Evolutionary conservation across 2,797 vertebrate genomes (phyloP).

Genomic region (Telmatherina bonti): DNA sequence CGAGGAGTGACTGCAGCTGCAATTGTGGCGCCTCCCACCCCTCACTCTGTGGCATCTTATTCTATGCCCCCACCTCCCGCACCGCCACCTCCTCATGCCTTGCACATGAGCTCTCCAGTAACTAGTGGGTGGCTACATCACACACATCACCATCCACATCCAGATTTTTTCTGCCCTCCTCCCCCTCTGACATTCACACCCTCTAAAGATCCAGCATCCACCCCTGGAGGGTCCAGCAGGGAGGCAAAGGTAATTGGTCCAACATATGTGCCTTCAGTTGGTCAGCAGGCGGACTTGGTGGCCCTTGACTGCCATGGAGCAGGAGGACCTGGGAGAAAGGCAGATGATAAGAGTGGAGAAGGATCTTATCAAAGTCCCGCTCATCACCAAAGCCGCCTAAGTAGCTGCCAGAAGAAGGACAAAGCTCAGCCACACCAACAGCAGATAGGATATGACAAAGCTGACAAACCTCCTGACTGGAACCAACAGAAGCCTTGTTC

Average conservation of each 20-base stretch:
- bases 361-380: slow-evolving; percentile 65
- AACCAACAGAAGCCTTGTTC: slow-evolving; percentile 72
- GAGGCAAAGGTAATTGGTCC: slow-evolving; percentile 89
- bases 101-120: slow-evolving; percentile 79
- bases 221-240: slow-evolving; percentile 71
- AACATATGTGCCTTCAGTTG: slow-evolving; percentile 92
- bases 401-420: slow-evolving; percentile 82
- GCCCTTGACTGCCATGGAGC: slow-evolving; percentile 84
- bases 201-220: slow-evolving; percentile 85
- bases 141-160: slow-evolving; percentile 82
- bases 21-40: slow-evolving; percentile 82
- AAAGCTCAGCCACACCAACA: slow-evolving; percentile 78
- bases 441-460: slow-evolving; percentile 88
- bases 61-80: slow-evolving; percentile 86
- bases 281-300: slow-evolving; percentile 85
- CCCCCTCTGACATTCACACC: slow-evolving; percentile 72
- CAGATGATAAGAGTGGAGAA: slow-evolving; percentile 79
- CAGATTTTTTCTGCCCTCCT: slow-evolving; percentile 81
- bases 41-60: slow-evolving; percentile 90
- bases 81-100: slow-evolving; percentile 82
- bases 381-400: slow-evolving; percentile 64
- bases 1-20: slow-evolving; percentile 78
- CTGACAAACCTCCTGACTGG: slow-evolving; percentile 88
- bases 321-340: slow-evolving; percentile 76
- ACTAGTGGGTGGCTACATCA: slow-evolving; percentile 82